Evolutionary conservation across 2,113 vertebrate genomes (phyloP).

Genomic region (Gallinago jamesoni): DNA sequence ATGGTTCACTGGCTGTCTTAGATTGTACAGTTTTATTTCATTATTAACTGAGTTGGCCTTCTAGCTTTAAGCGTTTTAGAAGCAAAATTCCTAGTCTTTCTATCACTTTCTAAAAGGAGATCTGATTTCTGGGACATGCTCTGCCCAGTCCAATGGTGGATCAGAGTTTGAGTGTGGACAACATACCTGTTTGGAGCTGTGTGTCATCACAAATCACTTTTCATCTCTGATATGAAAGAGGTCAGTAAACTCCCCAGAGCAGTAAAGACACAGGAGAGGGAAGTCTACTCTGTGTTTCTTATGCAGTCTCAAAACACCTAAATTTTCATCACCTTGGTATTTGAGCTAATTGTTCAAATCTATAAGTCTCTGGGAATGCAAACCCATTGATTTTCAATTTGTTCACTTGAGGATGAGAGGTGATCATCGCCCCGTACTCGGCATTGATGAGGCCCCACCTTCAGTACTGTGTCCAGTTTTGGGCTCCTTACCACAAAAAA

Average conservation of each 20-base stretch:
- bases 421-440: too few relatives aligned
- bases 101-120: not conserved
- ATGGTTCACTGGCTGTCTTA: not conserved
- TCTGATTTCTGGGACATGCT: not conserved
- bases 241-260: not conserved
- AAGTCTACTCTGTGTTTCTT: not conserved
- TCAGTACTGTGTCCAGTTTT: too few relatives aligned
- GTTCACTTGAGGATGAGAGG: not conserved
- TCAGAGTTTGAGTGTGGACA: not conserved
- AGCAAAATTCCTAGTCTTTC: not conserved
- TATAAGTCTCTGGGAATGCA: accelerated
- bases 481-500: too few relatives aligned
- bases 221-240: accelerated
- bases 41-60: not conserved
- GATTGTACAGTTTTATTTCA: not conserved
- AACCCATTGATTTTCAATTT: not conserved
- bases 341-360: not conserved
- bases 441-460: too few relatives aligned
- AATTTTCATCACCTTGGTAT: not conserved
- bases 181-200: not conserved
- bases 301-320: not conserved
- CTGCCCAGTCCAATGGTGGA: not conserved
- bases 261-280: not conserved
- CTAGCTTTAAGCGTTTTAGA: not conserved
- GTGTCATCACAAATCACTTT: not conserved